Conservation (phyloP, 2,113 vertebrate species). For the Phaetusa simplex region DNA sequence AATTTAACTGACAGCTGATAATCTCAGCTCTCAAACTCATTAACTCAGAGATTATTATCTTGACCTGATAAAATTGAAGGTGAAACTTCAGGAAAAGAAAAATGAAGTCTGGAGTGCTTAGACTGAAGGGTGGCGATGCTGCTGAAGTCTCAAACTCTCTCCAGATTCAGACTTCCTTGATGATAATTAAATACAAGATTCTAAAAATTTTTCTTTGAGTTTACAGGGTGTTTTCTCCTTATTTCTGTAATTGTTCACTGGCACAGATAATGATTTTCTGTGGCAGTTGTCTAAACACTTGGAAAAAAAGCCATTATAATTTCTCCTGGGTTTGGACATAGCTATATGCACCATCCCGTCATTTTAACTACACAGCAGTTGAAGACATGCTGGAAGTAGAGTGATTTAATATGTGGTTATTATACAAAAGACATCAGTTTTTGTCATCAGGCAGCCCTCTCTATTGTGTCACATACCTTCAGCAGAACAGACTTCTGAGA, state of each 20-base stretch:
- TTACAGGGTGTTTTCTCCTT: neutral
- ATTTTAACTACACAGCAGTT: neutral
- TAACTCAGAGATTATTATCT: conserved; percentile 14
- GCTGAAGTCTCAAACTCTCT: neutral
- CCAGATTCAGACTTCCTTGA: neutral
- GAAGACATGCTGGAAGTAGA: neutral
- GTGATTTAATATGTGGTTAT: rapidly evolving
- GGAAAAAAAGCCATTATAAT: neutral
- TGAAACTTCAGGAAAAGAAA: neutral
- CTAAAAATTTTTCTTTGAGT: neutral
- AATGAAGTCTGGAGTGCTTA: neutral
- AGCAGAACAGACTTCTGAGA: neutral
- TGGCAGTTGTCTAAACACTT: neutral
- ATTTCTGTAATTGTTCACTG: neutral
- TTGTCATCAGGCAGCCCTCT: neutral
- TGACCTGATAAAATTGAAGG: neutral
- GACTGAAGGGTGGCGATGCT: neutral
- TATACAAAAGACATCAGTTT: neutral
- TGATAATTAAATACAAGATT: neutral
- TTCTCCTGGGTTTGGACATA: neutral
- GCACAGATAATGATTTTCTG: neutral
- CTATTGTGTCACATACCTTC: neutral
- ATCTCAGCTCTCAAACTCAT: conserved; percentile 3
- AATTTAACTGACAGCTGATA: neutral
- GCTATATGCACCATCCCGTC: neutral